Evolutionary conservation across 2,797 vertebrate genomes (phyloP), one percentile per base, ranked within the genome.

Genomic region (Scomberomorus guttatus): DNA sequence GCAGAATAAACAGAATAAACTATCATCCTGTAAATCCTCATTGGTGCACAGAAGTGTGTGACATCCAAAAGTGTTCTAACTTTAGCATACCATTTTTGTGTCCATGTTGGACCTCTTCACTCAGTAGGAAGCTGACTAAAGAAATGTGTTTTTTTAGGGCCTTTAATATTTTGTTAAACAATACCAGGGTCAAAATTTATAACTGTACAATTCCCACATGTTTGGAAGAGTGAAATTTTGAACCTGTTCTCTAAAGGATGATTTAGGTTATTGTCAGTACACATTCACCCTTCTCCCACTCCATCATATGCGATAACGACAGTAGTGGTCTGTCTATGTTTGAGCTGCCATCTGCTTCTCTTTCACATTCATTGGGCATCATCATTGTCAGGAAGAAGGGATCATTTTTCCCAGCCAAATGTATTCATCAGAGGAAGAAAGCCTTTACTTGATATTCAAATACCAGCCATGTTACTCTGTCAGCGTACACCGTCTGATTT

Each of bases 351-450:
- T 92, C 90, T 91, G 87, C 85, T 78, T 86, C 79, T 73, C 68
- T 70, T 84, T 91, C 70, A 71, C 80, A 88, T 90, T 87, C 86
- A 71, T 39, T 73, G 77, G 79, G 64, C 80, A 75, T 87, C 88
- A 88, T 89, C 87, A 82, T 72, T 67, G 77, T 63, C 82, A 77
- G 67, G 64, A 75, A 42, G 51, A 51, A 82, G 68, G 78, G 68
- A 79, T 89, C 67, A 72, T 71, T 72, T 68, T 79, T 85, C 66
- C 71, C 22, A 3, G 55, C 80, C 82, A 85, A 83, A 87, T 90
- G 87, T 87, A 93, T 93, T 90, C 84, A 89, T 89, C 87, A 85
- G 84, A 85, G 79, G 61, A 82, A 87, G 68, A 85, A 77, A 72
- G 79, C 37, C 67, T 80, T 84, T 60, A 81, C 82, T 89, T 92